These are phyloP conservation scores for Rapana venosa DNA, from an alignment of 2,888 invertebrate species.

Conservation along the genomic window DNA sequence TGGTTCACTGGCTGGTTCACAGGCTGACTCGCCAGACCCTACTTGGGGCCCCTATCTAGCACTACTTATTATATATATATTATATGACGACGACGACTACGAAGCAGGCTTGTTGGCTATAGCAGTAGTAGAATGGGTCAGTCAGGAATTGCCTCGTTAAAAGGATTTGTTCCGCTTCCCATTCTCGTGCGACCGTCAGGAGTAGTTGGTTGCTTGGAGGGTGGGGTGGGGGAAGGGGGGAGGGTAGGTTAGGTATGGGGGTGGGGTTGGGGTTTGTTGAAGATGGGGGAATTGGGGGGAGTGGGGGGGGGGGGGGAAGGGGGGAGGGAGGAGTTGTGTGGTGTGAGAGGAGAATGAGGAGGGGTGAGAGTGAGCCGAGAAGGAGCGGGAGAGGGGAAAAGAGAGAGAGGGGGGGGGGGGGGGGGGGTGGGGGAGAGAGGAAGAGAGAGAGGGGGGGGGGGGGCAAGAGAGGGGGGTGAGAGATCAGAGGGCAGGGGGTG, in stretches of 20 bases:
- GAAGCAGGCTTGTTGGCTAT: too few relatives aligned
- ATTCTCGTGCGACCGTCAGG: constrained; percentile 20
- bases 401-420: neutral
- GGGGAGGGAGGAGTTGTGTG: neutral
- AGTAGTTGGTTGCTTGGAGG: neutral
- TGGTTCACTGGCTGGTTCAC: too few relatives aligned
- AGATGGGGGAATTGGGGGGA: neutral
- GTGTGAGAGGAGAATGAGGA: neutral
- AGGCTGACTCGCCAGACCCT: too few relatives aligned
- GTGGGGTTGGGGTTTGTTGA: too few relatives aligned
- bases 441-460: neutral
- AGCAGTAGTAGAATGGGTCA: neutral
- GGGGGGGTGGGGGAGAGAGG: neutral
- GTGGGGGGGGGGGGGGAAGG: neutral
- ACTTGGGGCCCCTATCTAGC: too few relatives aligned
- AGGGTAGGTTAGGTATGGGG: neutral
- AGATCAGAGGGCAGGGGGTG: neutral
- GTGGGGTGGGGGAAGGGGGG: neutral
- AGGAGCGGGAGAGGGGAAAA: neutral
- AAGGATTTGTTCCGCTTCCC: constrained; percentile 39
- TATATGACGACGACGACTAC: too few relatives aligned
- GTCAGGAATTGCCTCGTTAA: constrained; percentile 15
- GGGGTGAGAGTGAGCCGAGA: neutral
- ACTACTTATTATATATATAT: too few relatives aligned
- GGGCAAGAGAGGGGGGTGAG: neutral